Base-by-base conservation (phyloP, 2,113 vertebrate genomes). In the Oenanthe melanoleuca region DNA sequence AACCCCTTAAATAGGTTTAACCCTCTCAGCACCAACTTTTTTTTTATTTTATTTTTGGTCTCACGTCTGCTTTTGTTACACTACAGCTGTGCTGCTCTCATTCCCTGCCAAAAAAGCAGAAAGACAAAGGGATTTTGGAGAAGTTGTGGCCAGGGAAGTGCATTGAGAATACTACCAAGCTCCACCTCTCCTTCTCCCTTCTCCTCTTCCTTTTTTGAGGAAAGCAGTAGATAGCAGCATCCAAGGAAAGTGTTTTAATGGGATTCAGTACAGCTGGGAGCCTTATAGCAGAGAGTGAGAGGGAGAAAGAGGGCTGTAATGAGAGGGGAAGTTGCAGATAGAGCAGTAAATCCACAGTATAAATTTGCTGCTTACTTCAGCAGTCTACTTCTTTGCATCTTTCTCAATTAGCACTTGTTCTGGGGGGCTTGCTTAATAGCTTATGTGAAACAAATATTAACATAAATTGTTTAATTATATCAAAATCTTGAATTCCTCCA, bases 1-100 rank as follows among this genome's bases (percentile, higher is more conserved):
- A 98, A 98, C 97, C 97, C 96, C 95, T 97, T 97, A 97, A 98
- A 97, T 93, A 97, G 96, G 72, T 97, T 98, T 98, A 98, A 98
- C 98, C 95, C 97, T 95, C 56, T 75, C 92, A 10, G 69, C 89
- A 80, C 95, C 96, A 78, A 92, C 95, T 95, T 89, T 59, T 81
- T 74, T 74, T 84, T n/a, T 1, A n/a, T 75, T 83, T 80, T 61
- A 80, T 71, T 89, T 97, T 94, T 73, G 49, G 37, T 80, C 14
- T 77, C 81, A 55, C 3, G 56, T 94, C 89, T 95, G 91, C 88
- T 96, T 96, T 95, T 72, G 87, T 96, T 94, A 73, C 55, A 17
- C 56, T 90, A 88, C 95, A 97, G 93, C 92, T 89, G 95, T 81
- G 92, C 89, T 9, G 33, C 72, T 80, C 21, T 4, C 69, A 63